A percentile compares a stretch with the other conserved stretches of the same genome.
Evolutionary conservation across 2,888 invertebrate genomes (phyloP).

Genomic region (Polyommatus icarus): DNA sequence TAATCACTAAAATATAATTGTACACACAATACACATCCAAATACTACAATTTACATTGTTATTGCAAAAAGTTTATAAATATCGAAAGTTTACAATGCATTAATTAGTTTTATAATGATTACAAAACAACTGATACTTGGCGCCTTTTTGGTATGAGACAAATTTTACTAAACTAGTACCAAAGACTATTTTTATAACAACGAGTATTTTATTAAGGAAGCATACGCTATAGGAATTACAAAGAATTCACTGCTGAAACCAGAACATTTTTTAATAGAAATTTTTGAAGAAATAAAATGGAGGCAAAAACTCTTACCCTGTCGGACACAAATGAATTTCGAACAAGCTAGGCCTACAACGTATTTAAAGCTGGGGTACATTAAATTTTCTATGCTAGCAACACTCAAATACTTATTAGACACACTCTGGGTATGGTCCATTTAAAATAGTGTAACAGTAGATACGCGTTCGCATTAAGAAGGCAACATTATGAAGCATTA

Average conservation of each 20-base stretch:
- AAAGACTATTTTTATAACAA: background rate
- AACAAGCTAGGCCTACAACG: conserved; percentile 17
- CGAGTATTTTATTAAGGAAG: background rate
- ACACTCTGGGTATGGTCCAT: no score
- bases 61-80: background rate
- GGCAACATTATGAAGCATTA: no score
- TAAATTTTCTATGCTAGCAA: background rate
- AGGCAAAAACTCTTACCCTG: background rate
- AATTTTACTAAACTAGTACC: no score
- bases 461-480: no score
- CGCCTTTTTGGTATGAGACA: no score
- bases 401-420: background rate
- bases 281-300: no score
- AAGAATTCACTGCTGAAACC: no score
- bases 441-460: no score
- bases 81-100: background rate
- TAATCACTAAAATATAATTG: conserved; percentile 17
- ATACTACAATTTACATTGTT: conserved; percentile 15
- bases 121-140: no score
- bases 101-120: background rate
- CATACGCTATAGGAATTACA: background rate
- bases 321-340: background rate
- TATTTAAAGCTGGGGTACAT: conserved; percentile 13
- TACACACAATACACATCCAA: conserved; percentile 12
- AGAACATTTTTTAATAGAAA: no score